Conservation (phyloP, 2,888 invertebrate species). For the Acanthoscelides obtectus region DNA sequence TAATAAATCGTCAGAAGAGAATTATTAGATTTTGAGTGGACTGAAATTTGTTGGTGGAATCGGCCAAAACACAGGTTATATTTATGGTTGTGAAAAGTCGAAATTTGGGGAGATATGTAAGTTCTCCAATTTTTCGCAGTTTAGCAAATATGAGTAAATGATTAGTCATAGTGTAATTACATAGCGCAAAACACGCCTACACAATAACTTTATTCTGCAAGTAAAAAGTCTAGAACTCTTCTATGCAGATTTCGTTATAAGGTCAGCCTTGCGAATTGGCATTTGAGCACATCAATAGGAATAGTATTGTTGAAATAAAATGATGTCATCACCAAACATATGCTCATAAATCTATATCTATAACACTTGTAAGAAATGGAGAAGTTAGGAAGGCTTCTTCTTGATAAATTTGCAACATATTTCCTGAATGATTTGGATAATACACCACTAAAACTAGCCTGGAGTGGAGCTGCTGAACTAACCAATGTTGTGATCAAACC, state of each 20-base stretch:
- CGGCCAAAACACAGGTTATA: too few relatives aligned
- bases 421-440: conserved; percentile 96
- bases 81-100: too few relatives aligned
- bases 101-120: too few relatives aligned
- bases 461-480: conserved; percentile 96
- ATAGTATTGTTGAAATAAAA: background rate
- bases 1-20: too few relatives aligned
- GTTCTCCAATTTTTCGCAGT: too few relatives aligned
- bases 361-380: background rate
- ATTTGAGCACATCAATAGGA: background rate
- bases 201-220: background rate
- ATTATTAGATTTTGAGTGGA: too few relatives aligned
- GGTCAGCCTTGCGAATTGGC: background rate
- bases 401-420: conserved; percentile 36
- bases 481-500: conserved; percentile 85
- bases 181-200: background rate
- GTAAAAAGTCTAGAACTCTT: background rate
- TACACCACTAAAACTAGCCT: conserved; percentile 91
- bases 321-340: conserved; percentile 3
- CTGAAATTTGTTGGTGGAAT: too few relatives aligned
- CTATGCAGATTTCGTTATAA: background rate
- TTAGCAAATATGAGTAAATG: too few relatives aligned
- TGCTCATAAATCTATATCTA: background rate
- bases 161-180: background rate
- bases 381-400: background rate